Evolutionary conservation across 2,797 vertebrate species (phyloP), one percentile per base, ranked within the genome.

Genomic region (Podarcis siculus): DNA sequence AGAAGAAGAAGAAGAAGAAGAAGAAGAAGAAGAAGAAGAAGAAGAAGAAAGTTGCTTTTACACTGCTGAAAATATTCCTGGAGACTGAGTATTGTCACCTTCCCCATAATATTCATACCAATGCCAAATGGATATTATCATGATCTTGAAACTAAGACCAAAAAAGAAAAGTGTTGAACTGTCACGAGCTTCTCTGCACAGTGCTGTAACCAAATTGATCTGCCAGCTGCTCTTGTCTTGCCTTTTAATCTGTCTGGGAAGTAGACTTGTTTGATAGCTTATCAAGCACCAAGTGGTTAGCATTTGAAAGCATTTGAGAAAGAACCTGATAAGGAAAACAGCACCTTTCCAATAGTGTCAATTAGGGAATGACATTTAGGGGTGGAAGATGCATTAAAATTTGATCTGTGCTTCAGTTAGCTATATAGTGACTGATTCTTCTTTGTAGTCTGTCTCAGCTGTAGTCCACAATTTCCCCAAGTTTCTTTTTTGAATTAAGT

Each of bases 291-390:
- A 9, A 0, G 19, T 67, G 69, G 79, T 86, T 32, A 89, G 82
- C 69, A 80, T 30, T 4, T 32, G 25, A 83, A 81, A 42, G 5
- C 87, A 89, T 89, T 15, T 12, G 32, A 79, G 79, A 23, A 15
- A 49, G 58, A 86, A 82, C 49, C 1, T 10, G 9, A 87, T 0
- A 77, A 77, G 67, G 82, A 87, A 69, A 90, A 23, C n/a, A 85
- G 30, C 87, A 49, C 61, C 87, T 86, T 91, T 85, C 39, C 87
- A 58, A 23, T 2, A 0, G 71, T 45, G 75, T 81, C 90, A 79
- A 79, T 94, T 81, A 92, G 88, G 73, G 85, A 82, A 55, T 89
- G 91, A 89, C 87, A 91, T 93, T 94, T 93, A 88, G 88, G 21
- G 88, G 58, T 76, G 39, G 83, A 90, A 92, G 64, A 45, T 25